phyloP scores from a whole-genome alignment of 2,113 vertebrate species.

The Chaetorhynchus papuensis region DNA sequence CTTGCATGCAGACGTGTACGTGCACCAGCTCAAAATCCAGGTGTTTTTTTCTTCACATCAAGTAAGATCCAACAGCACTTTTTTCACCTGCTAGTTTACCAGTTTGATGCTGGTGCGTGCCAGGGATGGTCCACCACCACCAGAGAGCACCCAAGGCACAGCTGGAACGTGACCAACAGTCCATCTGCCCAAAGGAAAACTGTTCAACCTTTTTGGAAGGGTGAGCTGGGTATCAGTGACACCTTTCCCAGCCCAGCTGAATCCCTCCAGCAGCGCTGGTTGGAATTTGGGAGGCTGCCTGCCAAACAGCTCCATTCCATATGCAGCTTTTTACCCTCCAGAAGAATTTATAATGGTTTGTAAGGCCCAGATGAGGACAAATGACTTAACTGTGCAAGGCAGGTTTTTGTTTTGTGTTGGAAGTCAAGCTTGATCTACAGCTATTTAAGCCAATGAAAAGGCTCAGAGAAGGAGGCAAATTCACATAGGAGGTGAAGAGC shows the following conservation, averaged over 20 bases:
- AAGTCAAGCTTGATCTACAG: background rate
- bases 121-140: background rate
- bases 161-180: background rate
- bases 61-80: background rate
- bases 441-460: background rate
- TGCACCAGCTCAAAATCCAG: background rate
- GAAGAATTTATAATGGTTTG: background rate
- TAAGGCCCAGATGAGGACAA: background rate
- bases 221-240: background rate
- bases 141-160: background rate
- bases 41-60: background rate
- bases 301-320: background rate
- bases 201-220: background rate
- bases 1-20: rapidly evolving
- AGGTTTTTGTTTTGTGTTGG: background rate
- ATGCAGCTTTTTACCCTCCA: background rate
- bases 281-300: background rate
- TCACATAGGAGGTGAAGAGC: background rate
- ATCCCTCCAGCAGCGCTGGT: background rate
- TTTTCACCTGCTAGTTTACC: background rate
- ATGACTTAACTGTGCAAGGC: background rate
- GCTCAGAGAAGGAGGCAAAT: background rate
- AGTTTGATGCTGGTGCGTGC: background rate
- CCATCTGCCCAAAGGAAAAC: background rate
- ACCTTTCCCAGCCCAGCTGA: background rate